Conservation (phyloP, 2,113 vertebrate genomes). For the Pedionomus torquatus region DNA sequence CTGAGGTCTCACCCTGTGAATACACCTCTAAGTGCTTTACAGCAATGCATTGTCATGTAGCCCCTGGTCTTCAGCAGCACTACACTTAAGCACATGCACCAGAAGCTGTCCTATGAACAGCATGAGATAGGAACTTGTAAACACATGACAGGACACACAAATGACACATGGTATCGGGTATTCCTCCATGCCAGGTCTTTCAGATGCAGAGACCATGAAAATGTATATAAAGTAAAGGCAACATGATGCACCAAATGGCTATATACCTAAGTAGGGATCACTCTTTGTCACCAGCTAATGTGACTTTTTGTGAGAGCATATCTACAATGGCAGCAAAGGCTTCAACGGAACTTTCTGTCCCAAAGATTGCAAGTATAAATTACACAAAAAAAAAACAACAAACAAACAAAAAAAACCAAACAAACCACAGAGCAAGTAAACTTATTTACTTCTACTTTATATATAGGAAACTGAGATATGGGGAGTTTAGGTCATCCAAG, state of each 20-base stretch:
- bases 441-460: neutral
- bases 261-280: neutral
- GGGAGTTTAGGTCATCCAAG: neutral
- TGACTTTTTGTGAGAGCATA: neutral
- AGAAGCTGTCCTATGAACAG: neutral
- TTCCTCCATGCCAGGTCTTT: neutral
- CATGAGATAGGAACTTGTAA: neutral
- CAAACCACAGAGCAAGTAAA: neutral
- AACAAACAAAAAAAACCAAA: too few species aligned
- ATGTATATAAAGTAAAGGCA: neutral
- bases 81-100: neutral
- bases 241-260: neutral
- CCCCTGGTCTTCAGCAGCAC: neutral
- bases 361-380: neutral
- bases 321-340: neutral
- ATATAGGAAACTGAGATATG: neutral
- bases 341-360: neutral
- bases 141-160: accelerated
- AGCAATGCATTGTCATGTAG: accelerated
- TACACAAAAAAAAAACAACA: neutral
- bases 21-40: neutral
- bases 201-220: neutral
- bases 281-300: neutral
- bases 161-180: neutral
- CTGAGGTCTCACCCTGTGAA: neutral